Base-by-base conservation (phyloP, 2,113 vertebrate genomes). In the Tachycineta bicolor region DNA sequence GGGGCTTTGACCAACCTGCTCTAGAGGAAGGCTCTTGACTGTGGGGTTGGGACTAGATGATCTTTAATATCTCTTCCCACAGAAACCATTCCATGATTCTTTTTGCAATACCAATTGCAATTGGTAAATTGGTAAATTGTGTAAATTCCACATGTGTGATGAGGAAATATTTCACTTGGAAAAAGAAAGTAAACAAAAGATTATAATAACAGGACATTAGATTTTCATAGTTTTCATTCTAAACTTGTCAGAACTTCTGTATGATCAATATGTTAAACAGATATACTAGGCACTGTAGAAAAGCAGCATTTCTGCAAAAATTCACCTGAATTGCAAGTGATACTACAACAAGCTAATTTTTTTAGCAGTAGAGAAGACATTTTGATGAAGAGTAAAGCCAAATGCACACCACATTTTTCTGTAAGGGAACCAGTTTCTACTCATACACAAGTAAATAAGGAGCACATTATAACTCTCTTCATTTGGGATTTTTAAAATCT, bases 261-360 rank as follows among this genome's bases (percentile, higher is more conserved):
- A 64, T 10, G 58, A 95, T 47, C 76, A 73, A 60, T 68, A 28
- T 34, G 12, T 65, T 96, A 87, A 95, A 53, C 11, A 90, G 49
- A 83, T 75, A 55, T 3, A 65, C 39, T 43, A 93, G 14, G 3
- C 81, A 21, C 29, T 24, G 33, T 29, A 79, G 16, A 83, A 59
- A 83, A 25, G 44, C 46, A 97, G 5, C 22, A 56, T 81, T 94
- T 94, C 77, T 84, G 56, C 41, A 93, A 50, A 47, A 89, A 75
- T 37, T 89, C 29, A 56, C 89, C 33, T 82, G 71, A 94, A 94
- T 85, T 96, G 78, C n/a, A 91, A 79, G 94, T 75, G 17, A 49
- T 77, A 59, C 17, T 25, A 49, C 17, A 91, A 56, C 14, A 80
- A 74, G 21, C 41, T 95, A 84, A 73, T 74, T 86, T 34, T 63